These are phyloP conservation scores for Nipponacmea schrenckii DNA, from an alignment of 2,888 invertebrate species.

Conservation along the genomic window DNA sequence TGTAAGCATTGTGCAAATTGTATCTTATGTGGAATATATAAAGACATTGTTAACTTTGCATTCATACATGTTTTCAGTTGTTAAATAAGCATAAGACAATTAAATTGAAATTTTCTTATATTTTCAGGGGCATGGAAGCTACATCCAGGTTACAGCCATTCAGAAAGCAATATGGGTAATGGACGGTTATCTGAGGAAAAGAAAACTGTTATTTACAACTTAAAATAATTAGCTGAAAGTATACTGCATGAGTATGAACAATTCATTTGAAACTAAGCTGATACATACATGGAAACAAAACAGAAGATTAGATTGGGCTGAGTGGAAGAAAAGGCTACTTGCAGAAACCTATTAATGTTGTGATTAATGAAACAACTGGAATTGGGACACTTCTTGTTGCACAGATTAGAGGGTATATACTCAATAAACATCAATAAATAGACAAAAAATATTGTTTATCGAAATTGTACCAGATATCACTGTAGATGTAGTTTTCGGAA, in stretches of 20 bases:
- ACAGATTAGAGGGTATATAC: not conserved
- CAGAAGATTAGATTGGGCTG: not conserved
- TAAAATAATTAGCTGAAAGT: not conserved
- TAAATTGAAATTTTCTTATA: not conserved
- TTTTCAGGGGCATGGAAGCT: slow-evolving; percentile 3
- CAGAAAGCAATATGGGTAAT: not conserved
- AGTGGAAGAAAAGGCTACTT: not conserved
- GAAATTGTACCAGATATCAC: not conserved
- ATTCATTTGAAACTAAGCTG: not conserved
- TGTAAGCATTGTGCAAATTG: slow-evolving; percentile 1
- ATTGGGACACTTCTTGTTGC: not conserved
- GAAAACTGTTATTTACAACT: too few species aligned
- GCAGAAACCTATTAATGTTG: slow-evolving; percentile 3
- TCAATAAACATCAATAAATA: not conserved
- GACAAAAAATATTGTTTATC: not conserved
- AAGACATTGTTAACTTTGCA: slow-evolving; percentile 2
- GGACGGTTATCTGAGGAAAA: not conserved
- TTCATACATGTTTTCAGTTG: slow-evolving; percentile 2
- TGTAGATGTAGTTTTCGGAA: not conserved
- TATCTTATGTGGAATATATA: not conserved
- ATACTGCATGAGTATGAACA: not conserved
- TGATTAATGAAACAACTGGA: not conserved
- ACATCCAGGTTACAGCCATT: slow-evolving; percentile 5
- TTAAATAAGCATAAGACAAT: slow-evolving; percentile 1
- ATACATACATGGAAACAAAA: not conserved